Base-by-base conservation (phyloP, 35 echinoderm and acorn worm species). In the Heliocidaris erythrogramma region DNA sequence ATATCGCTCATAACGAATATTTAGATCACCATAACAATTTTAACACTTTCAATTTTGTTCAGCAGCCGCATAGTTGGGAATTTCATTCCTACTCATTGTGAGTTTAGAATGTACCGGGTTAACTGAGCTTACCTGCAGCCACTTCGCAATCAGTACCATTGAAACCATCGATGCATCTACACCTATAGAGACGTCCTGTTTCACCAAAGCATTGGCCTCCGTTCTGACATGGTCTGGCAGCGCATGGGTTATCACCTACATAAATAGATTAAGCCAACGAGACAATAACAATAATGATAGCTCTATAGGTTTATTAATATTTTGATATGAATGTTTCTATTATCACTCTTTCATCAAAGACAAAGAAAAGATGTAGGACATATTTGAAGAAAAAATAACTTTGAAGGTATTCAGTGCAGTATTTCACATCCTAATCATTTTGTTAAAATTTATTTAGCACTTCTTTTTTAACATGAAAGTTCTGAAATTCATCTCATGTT, bases 101-200 rank as follows among this genome's bases (percentile, higher is more conserved):
- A 42, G 35, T 42, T 42, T 42, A 42, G 35, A 42, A 42, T 42
- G 0, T 42, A 42, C 35, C 35, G 6, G 8, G 17, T 7, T 78
- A 7, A n/a, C 27, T 78, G 27, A 52, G 17, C 18, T 32, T 52
- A 93, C 48, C 91, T 53, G 49, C 27, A 56, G 13, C 10, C 48
- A 86, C 21, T 88, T 96, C 93, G 42, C 96, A 96, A 53, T 31
- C 94, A 90, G 78, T 71, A 32, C 96, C 96, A 31, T 31, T 94
- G 85, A 88, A 96, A 24, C 31, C 9, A 9, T 32, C 17, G n/a
- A 90, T 61, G 59, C 96, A 96, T 48, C 92, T 24, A 85, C 96
- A 96, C 7, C 31, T 96, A 12, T 92, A 96, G 2, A 56, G 60
- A 30, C 87, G 9, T 32, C 87, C 87, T 89, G 87, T 21, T 32